phyloP scores from a whole-genome alignment of 2,888 invertebrate genomes.

The Lasioglossum villosulum region DNA sequence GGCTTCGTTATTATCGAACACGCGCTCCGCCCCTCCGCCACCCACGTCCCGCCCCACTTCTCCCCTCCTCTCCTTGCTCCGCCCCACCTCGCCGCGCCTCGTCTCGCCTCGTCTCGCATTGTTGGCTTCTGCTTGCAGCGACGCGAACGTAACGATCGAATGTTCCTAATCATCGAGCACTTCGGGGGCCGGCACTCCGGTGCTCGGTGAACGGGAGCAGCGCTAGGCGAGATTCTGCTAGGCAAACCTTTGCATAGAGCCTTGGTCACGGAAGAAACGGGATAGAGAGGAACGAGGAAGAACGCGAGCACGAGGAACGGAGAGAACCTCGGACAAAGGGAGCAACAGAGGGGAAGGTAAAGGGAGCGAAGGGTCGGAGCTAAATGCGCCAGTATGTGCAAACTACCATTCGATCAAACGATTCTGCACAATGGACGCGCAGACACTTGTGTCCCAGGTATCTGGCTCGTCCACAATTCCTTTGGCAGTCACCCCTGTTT shows the following conservation, averaged over 20 bases:
- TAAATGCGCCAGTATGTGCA: constrained; percentile 59
- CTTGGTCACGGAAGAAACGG: constrained; percentile 31
- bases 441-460: constrained; percentile 64
- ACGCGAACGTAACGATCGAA: constrained; percentile 58
- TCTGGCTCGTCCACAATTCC: constrained; percentile 62
- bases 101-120: constrained; percentile 35
- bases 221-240: constrained; percentile 51
- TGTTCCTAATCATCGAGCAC: constrained; percentile 64
- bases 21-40: background rate
- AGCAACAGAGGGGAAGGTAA: constrained; percentile 23
- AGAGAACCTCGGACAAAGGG: constrained; percentile 24
- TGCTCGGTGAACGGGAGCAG: constrained; percentile 52
- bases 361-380: constrained; percentile 32
- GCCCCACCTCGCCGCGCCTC: background rate
- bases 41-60: background rate
- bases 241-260: constrained; percentile 63
- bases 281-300: background rate
- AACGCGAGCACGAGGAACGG: background rate
- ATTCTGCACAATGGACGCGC: constrained; percentile 65
- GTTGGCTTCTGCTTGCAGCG: constrained; percentile 61
- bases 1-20: constrained; percentile 63
- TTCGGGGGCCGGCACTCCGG: constrained; percentile 57
- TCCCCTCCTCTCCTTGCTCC: background rate
- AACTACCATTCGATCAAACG: constrained; percentile 64
- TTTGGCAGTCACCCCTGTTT: constrained; percentile 62